Evolutionary conservation across 2,797 vertebrate species (phyloP).

Genomic region (Myotis daubentonii): DNA sequence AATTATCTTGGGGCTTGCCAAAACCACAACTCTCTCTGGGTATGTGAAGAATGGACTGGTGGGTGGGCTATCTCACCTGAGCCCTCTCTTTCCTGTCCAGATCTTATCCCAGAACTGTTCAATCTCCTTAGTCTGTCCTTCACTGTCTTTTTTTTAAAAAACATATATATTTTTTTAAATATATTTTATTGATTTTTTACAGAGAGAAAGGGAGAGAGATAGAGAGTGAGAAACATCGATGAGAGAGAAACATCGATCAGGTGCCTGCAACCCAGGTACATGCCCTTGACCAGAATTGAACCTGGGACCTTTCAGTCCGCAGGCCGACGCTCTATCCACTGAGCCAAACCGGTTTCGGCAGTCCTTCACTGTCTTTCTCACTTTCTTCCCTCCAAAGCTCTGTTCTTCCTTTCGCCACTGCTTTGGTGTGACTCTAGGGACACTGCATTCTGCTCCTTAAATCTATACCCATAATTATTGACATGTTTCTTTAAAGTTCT

Average conservation of each 20-base stretch:
- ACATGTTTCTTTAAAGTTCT: neutral
- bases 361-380: neutral
- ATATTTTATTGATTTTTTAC: no score
- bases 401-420: neutral
- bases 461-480: neutral
- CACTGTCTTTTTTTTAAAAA: neutral
- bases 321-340: no score
- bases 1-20: neutral
- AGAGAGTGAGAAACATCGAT: no score
- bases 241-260: no score
- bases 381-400: neutral
- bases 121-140: neutral
- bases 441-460: neutral
- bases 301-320: no score
- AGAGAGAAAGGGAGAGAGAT: no score
- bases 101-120: neutral
- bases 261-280: no score
- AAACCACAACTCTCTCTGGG: neutral
- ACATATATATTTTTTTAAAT: no score
- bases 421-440: neutral
- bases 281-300: no score
- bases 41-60: neutral
- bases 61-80: neutral
- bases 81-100: neutral
- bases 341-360: no score